Percentiles rank a stretch among this genome's conserved stretches.
Conservation (phyloP, 1,140 invertebrate genomes). For the Aphidius gifuensis region DNA sequence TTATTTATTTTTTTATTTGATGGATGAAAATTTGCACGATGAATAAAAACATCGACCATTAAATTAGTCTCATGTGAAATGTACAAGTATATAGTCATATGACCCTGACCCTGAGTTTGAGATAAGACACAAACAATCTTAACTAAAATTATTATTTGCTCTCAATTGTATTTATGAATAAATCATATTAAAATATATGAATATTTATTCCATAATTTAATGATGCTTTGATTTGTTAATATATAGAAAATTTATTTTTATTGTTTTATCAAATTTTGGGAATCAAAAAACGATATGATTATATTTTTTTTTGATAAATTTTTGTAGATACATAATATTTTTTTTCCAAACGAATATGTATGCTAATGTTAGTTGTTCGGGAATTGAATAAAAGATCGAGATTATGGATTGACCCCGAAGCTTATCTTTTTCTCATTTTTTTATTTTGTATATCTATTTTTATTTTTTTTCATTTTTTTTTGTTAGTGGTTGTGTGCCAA, state of each 20-base stretch:
- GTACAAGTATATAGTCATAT: neutral
- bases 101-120: conserved; percentile 17
- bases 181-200: conserved; percentile 39
- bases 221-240: conserved; percentile 25
- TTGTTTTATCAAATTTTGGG: conserved; percentile 26
- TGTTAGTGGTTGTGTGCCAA: neutral
- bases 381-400: conserved; percentile 55
- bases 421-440: conserved; percentile 24
- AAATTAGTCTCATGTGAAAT: conserved; percentile 7
- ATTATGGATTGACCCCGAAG: conserved; percentile 45
- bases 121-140: conserved; percentile 18
- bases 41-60: neutral
- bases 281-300: conserved; percentile 28
- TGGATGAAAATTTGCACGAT: too few relatives aligned
- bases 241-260: conserved; percentile 22
- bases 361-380: conserved; percentile 42
- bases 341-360: conserved; percentile 40
- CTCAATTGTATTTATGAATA: conserved; percentile 4
- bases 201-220: conserved; percentile 52
- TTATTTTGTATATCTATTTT: neutral
- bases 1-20: too few relatives aligned
- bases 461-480: neutral
- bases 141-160: conserved; percentile 1
- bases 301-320: too few relatives aligned
- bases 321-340: too few relatives aligned